Percentiles rank a stretch among this genome's conserved stretches.
Conservation (phyloP, 2,888 invertebrate genomes). For the Diaphora mendica region DNA sequence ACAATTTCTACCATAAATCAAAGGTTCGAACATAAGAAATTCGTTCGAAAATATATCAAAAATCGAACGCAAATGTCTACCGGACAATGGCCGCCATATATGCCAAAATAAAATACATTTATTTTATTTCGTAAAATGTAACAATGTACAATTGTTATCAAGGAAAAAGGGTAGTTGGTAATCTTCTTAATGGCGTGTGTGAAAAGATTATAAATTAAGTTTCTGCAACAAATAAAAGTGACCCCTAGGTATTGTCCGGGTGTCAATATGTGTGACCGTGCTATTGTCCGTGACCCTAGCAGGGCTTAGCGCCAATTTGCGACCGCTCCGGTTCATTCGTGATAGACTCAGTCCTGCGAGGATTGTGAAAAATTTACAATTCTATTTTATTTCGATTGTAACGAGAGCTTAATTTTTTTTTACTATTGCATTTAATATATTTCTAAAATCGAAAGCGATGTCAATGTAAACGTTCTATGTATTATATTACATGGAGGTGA, state of each 20-base stretch:
- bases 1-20: slow-evolving; percentile 82
- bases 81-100: slow-evolving; percentile 67
- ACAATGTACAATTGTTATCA: slow-evolving; percentile 84
- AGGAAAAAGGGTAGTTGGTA: slow-evolving; percentile 85
- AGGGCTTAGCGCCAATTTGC: slow-evolving; percentile 81
- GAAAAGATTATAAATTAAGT: slow-evolving; percentile 87
- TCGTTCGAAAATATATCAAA: slow-evolving; percentile 81
- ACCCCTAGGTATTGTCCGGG: slow-evolving; percentile 84
- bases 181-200: slow-evolving; percentile 87
- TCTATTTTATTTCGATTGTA: slow-evolving; percentile 60
- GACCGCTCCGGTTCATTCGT: slow-evolving; percentile 75
- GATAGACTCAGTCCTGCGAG: slow-evolving; percentile 64
- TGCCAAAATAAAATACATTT: slow-evolving; percentile 74
- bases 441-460: slow-evolving; percentile 11
- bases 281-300: slow-evolving; percentile 82
- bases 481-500: no score
- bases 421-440: not conserved
- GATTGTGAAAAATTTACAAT: slow-evolving; percentile 69
- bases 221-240: slow-evolving; percentile 86
- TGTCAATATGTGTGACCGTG: slow-evolving; percentile 86
- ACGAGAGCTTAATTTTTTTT: slow-evolving; percentile 49
- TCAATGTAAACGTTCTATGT: not conserved
- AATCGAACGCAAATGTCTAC: slow-evolving; percentile 76
- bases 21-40: slow-evolving; percentile 73
- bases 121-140: slow-evolving; percentile 80